Base-by-base conservation (phyloP, 2,888 invertebrate species). In the Caenorhabditis sp. region DNA sequence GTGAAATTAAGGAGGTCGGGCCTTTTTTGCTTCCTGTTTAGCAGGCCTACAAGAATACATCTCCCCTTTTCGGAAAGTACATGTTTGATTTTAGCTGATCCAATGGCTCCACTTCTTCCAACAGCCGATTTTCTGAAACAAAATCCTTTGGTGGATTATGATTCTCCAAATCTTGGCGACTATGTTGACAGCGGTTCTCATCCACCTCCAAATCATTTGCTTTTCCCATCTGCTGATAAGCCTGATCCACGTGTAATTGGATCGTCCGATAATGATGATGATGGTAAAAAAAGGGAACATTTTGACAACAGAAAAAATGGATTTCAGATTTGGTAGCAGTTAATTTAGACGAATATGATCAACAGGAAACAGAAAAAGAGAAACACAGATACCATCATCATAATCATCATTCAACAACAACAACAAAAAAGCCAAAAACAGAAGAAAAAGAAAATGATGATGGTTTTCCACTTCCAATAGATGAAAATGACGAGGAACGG, bases 111-210 rank as follows among this genome's bases (percentile, higher is more conserved):
- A 36, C 81, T 81, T 19, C 70, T 84, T 23, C 75, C 76, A 49
- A 77, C 78, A 12, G 76, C 84, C 59, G 75, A 69, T 24, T 78
- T 84, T 58, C 65, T 84, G 26, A 80, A 81, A 66, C 78, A 79
- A 57, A 84, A 84, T 51, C 84, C 84, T 21, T 67, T 84, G 23
- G 77, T 84, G 24, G 84, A 84, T 63, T 83, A 83, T 58, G 81
- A 81, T 49, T 67, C 70, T n/a, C 78, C 78, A 27, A 76, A 76
- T 51, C 69, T 76, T 8, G 79, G 72, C 0, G 76, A 76, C 59
- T 69, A 75, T 50, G 75, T 69, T 4, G 70, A 70, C 31, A 69
- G 71, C 19, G 80, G 78, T 55, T 61, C 78, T 6, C 69, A 68
- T 27, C 81, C 81, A 50, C 54, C 66, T 23, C 81, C 81, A 23